Conservation (phyloP, 2,797 vertebrate genomes). For the Mycteria americana region DNA sequence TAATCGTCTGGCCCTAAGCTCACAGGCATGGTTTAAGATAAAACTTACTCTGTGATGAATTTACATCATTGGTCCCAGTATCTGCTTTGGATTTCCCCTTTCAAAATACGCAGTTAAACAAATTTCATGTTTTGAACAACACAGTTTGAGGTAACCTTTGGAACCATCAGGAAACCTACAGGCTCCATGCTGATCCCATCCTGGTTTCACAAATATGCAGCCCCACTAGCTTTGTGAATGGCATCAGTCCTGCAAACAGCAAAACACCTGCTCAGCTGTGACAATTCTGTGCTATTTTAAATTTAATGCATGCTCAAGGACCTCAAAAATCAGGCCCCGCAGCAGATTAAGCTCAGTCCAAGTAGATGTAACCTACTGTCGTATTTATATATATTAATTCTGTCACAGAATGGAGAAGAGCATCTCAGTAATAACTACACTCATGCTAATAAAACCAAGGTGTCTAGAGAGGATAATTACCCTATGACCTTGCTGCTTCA, state of each 20-base stretch:
- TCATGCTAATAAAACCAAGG: slow-evolving; percentile 1
- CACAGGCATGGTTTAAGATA: background rate
- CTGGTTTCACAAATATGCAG: background rate
- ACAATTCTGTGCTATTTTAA: background rate
- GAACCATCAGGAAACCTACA: background rate
- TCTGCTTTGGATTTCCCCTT: background rate
- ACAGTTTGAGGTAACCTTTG: background rate
- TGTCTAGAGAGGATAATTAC: slow-evolving; percentile 6
- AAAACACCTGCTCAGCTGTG: background rate
- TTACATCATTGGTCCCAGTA: background rate
- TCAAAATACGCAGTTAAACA: background rate
- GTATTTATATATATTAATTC: slow-evolving; percentile 20
- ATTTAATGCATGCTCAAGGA: background rate
- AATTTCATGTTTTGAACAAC: background rate
- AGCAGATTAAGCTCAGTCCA: background rate
- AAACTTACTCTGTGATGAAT: background rate
- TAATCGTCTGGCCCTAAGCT: background rate
- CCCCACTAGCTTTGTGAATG: background rate
- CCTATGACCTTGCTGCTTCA: background rate
- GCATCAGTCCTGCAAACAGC: background rate
- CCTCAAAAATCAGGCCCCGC: background rate
- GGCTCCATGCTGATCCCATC: background rate
- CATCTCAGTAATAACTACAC: background rate
- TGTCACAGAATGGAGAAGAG: background rate
- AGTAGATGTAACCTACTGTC: background rate